A percentile compares a stretch with the other conserved stretches of the same genome.
Evolutionary conservation across 1,140 invertebrate genomes (phyloP).

Genomic region (Aradophagus sp.): DNA sequence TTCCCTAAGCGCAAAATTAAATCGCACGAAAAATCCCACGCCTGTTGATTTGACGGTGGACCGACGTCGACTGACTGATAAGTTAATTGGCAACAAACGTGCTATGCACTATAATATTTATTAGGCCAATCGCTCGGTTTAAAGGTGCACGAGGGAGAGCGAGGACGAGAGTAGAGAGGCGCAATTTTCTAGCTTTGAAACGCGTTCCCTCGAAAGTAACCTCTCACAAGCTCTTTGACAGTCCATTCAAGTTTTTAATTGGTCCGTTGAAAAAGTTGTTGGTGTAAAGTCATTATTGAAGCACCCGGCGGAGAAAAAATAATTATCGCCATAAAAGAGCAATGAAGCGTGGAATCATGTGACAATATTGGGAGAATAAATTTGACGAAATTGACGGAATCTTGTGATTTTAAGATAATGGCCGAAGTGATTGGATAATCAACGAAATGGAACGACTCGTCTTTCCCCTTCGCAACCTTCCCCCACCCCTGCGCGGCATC

Average conservation of each 20-base stretch:
- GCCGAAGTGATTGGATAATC: slow-evolving; percentile 32
- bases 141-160: neutral
- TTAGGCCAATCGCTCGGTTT: slow-evolving; percentile 19
- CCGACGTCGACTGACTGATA: too few species aligned
- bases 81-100: slow-evolving; percentile 9
- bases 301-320: slow-evolving; percentile 20
- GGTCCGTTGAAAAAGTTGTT: slow-evolving; percentile 45
- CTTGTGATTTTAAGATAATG: slow-evolving; percentile 50
- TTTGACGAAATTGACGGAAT: slow-evolving; percentile 37
- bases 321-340: slow-evolving; percentile 43
- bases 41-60: too few species aligned
- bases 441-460: slow-evolving; percentile 2
- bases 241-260: slow-evolving; percentile 51
- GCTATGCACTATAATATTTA: slow-evolving; percentile 15
- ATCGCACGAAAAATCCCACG: too few species aligned
- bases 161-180: too few species aligned
- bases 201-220: slow-evolving; percentile 13
- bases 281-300: slow-evolving; percentile 40
- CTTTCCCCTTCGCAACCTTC: neutral
- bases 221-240: slow-evolving; percentile 27
- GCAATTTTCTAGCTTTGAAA: too few species aligned
- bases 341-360: slow-evolving; percentile 36
- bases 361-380: slow-evolving; percentile 42
- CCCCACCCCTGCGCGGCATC: too few species aligned
- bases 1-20: too few species aligned